Evolutionary conservation across 2,113 vertebrate species (phyloP).

Genomic region (Paralichthys olivaceus): DNA sequence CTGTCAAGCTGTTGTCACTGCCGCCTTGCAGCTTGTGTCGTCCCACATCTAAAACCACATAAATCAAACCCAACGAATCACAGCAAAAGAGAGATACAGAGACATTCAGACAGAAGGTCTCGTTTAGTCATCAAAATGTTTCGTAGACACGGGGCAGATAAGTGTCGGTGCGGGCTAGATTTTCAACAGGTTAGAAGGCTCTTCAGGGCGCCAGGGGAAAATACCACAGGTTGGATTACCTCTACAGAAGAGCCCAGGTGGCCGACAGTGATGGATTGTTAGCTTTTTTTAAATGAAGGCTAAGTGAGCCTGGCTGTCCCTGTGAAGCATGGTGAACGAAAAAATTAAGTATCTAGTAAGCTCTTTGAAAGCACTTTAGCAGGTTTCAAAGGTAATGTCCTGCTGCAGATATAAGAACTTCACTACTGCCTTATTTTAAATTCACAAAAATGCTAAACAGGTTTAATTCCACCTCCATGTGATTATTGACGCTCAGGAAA

Average conservation of each 20-base stretch:
- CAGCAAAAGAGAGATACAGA: not conserved
- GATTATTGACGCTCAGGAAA: not conserved
- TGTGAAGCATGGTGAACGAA: conserved; percentile 1
- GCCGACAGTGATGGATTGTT: conserved; percentile 62
- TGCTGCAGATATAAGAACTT: conserved; percentile 1
- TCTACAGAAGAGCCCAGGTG: conserved; percentile 2
- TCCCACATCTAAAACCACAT: not conserved
- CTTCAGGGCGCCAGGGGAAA: conserved; percentile 21
- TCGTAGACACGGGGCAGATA: not conserved
- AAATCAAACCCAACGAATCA: conserved; percentile 8
- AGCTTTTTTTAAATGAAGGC: conserved; percentile 44
- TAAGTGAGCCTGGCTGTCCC: conserved; percentile 32
- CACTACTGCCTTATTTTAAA: not conserved
- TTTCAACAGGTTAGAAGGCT: conserved; percentile 24
- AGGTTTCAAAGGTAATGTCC: conserved; percentile 25
- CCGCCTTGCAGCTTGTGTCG: not conserved
- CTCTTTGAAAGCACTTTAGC: conserved; percentile 36
- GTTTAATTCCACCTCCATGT: not conserved
- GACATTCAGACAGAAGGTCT: conserved; percentile 1
- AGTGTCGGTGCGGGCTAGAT: not conserved
- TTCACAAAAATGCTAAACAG: conserved; percentile 20
- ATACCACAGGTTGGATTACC: conserved; percentile 32
- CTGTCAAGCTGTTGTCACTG: conserved; percentile 11
- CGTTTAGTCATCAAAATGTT: not conserved
- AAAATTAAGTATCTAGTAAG: conserved; percentile 27